Percentiles rank a stretch among this genome's conserved stretches.
These are phyloP conservation scores for Ranitomeya imitator DNA, from an alignment of 2,113 vertebrate genomes.

Conservation along the genomic window DNA sequence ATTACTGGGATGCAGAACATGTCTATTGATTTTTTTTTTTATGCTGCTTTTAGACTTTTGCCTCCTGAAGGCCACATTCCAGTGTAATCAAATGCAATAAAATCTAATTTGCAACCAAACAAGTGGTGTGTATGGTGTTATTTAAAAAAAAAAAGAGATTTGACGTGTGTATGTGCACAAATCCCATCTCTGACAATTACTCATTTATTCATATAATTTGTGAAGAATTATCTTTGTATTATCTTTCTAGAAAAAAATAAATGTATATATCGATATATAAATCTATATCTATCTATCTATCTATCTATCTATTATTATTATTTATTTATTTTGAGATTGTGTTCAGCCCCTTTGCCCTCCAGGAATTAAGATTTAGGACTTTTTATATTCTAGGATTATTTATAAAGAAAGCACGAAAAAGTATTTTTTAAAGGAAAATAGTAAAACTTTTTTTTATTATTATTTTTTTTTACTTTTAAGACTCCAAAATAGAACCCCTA, in stretches of 20 bases:
- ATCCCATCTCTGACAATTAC: constrained; percentile 27
- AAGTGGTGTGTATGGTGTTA: constrained; percentile 35
- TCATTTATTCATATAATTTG: neutral
- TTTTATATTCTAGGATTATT: too few species aligned
- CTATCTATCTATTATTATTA: too few species aligned
- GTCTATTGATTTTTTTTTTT: neutral
- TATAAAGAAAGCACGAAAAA: neutral
- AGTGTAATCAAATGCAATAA: constrained; percentile 29
- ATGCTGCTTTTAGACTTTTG: neutral
- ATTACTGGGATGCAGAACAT: neutral
- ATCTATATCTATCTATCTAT: neutral
- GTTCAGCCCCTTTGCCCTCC: neutral
- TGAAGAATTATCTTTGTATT: neutral
- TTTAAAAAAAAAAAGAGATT: constrained; percentile 26
- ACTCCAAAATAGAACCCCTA: neutral
- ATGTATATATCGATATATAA: neutral
- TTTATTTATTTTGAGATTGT: neutral
- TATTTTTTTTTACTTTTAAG: neutral
- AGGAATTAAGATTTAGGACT: neutral
- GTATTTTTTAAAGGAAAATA: too few species aligned
- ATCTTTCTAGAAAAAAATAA: neutral
- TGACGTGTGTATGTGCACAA: constrained; percentile 28
- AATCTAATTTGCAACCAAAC: constrained; percentile 2
- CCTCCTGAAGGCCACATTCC: constrained; percentile 7
- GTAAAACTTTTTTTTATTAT: too few species aligned